Evolutionary conservation across 1,140 invertebrate genomes (phyloP), one percentile per base, ranked within the genome.

Genomic region (Plodia interpunctella): DNA sequence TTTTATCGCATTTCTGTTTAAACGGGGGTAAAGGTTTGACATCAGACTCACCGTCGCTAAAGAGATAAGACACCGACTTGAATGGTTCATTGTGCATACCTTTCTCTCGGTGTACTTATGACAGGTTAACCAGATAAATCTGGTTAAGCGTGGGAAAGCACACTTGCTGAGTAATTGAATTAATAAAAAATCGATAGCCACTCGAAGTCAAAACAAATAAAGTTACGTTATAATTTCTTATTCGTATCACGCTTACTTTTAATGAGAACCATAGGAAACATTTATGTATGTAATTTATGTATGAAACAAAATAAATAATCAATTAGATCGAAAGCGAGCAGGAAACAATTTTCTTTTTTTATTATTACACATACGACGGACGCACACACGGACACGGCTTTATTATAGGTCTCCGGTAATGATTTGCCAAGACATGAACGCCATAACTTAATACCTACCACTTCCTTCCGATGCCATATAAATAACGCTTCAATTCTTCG

Each of bases 401-500:
- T 60, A 59, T 62, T 60, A 62, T 61, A 61, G 57, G 35, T 21
- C 52, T 60, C 76, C 71, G 74, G 75, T 76, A 81, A 78, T 78
- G 77, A 78, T 83, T 81, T 69, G 73, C 72, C 60, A 77, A 83
- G 76, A 74, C 76, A 66, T 66, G 61, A 63, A 60, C 71, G 67
- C 71, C 72, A 76, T 76, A 80, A 78, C 72, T 79, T 72, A 74
- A 80, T 78, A 75, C 69, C 63, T 58, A 72, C 83, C 78, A 79
- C 84, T 87, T 88, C 84, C 86, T 88, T 88, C 86, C 83, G 86
- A 88, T 82, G 62, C 84, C 83, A 62, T 88, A 88, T 76, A 85
- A 69, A 81, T 74, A 74, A 68, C 75, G 35, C 4, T 25, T 53
- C 20, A 53, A 21, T 53, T 53, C 51, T 53, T 4, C 51, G 51